Base-by-base conservation (phyloP, 2,888 invertebrate species). In the Brachylomia viminalis region DNA sequence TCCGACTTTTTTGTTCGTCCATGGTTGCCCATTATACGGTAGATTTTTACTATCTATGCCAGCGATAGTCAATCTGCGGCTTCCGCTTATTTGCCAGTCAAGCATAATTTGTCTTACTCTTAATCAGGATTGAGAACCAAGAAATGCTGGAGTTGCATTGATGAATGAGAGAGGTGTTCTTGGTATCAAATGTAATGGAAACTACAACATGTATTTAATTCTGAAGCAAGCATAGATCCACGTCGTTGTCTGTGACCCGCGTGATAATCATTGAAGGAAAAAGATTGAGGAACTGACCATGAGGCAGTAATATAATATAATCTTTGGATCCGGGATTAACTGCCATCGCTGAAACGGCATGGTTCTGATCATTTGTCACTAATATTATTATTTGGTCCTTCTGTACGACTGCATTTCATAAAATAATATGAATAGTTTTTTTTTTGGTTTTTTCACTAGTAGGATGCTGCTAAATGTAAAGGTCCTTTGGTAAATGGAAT, bases 11-110 rank as follows among this genome's bases (percentile, higher is more conserved):
- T n/a, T n/a, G n/a, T n/a, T n/a, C n/a, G n/a, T n/a, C n/a, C n/a
- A n/a, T n/a, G n/a, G n/a, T n/a, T n/a, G n/a, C 27, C 54, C 54
- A n/a, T 77, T 77, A 73, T 30, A 65, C 38, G n/a, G 59, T 52
- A 49, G 17, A 68, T 77, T 62, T 38, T 45, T 45, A 33, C 54
- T 65, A 56, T 56, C 33, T 59, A 7, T 33, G 38, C 13, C 17
- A 58, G 49, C 23, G 20, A 47, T 67, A 47, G 20, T 47, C 59
- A 52, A 47, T 52, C 52, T 47, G 38, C 15, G 15, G 66, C 56
- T 62, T 69, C 15, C 27, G 42, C 45, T 54, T 59, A 30, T 56
- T 42, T 20, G 33, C n/a, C n/a, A 77, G 20, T 62, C 10, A 56
- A 72, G 33, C 54, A 56, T 30, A 33, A 47, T 64, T 54, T 38